Conservation (phyloP, 2,888 invertebrate species). For the Spilosoma lubricipeda region DNA sequence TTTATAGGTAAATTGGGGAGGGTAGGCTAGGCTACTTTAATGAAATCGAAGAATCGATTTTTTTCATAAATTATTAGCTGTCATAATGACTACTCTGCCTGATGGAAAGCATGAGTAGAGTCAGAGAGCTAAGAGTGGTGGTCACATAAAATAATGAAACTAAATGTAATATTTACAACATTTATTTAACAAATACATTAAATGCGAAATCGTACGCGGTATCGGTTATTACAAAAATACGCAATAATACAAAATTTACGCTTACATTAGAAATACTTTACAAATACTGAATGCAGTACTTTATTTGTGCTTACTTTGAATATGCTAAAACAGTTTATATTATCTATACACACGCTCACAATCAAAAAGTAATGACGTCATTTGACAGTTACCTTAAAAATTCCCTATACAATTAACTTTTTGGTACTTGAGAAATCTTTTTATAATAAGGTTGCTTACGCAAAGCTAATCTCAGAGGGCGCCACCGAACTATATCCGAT, state of each 20-base stretch:
- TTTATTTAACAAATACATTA: conserved; percentile 59
- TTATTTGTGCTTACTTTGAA: conserved; percentile 24
- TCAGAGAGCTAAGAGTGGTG: too few species aligned
- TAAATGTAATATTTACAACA: conserved; percentile 48
- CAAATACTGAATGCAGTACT: conserved; percentile 41
- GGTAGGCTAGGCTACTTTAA: too few species aligned
- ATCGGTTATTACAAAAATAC: conserved; percentile 50
- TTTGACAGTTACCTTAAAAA: background rate
- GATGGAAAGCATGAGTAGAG: too few species aligned
- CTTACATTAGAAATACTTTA: conserved; percentile 35
- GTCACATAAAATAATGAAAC: conserved; percentile 1
- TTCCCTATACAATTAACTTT: background rate
- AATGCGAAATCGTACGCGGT: conserved; percentile 33
- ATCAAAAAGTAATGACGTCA: background rate
- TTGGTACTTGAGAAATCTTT: background rate
- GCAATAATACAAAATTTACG: conserved; percentile 29
- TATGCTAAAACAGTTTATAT: background rate
- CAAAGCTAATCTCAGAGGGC: too few species aligned
- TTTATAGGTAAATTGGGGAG: too few species aligned
- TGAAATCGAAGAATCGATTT: too few species aligned
- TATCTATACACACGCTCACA: background rate
- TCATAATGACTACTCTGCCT: too few species aligned
- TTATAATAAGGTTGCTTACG: too few species aligned
- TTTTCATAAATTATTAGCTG: too few species aligned
- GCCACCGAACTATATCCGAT: too few species aligned